Base-by-base conservation (phyloP, 1,140 invertebrate species). In the Battus philenor region DNA sequence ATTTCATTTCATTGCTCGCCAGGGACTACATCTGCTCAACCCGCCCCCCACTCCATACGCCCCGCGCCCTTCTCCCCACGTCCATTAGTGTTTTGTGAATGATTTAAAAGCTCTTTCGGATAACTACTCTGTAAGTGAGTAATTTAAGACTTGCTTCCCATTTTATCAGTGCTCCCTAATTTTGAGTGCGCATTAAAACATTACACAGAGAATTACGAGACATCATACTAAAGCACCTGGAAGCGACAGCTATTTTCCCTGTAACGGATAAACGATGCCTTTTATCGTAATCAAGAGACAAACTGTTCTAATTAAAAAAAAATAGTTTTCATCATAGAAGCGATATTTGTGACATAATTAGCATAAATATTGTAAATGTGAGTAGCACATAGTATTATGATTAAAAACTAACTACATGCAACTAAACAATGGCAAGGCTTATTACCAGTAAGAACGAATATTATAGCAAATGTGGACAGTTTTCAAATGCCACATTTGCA, bases 31-130 rank as follows among this genome's bases (percentile, higher is more conserved):
- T 73, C 72, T 78, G 72, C 67, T 69, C 59, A 20, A 52, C 56
- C 50, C 54, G 27, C 41, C 32, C 20, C 16, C 4, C 27, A 15
- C 43, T 7, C 20, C 16, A 26, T 3, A 26, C 47, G 22, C 13
- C 53, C 58, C 66, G 51, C 64, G 29, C 58, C 59, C 69, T 60
- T 59, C 50, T 64, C 76, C 72, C 75, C 72, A 76, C 78, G 80
- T 84, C 80, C 80, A 85, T 85, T 84, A 84, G 80, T 85, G 80
- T 85, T 85, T 85, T 85, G 80, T 85, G 80, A 85, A 85, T 85
- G 80, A 85, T 85, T 85, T 84, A 84, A 84, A 84, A 84, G 80
- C 80, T 82, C 80, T 84, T 84, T 84, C 76, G 78, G 77, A 84
- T 82, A 84, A 84, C 80, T 84, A 84, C 78, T 82, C 72, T 73